These are phyloP conservation scores for Acropternis orthonyx DNA, from an alignment of 2,797 vertebrate genomes.

Conservation along the genomic window DNA sequence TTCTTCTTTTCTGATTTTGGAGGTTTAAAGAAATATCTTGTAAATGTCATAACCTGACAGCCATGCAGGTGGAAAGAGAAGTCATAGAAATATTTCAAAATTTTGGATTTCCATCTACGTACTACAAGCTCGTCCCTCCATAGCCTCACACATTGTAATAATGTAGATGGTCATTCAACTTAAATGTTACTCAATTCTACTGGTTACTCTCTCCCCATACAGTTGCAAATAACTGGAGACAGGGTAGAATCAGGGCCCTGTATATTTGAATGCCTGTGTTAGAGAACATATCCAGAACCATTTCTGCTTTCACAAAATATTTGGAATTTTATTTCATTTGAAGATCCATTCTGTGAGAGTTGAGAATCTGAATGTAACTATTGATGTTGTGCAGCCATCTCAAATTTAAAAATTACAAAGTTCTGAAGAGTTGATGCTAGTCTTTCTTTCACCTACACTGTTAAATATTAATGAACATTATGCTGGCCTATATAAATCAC, in stretches of 20 bases:
- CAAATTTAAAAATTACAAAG: neutral
- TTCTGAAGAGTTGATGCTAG: neutral
- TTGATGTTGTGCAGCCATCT: neutral
- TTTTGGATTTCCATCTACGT: neutral
- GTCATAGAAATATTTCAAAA: neutral
- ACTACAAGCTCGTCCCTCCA: neutral
- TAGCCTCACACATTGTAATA: neutral
- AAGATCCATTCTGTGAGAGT: neutral
- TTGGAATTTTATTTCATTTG: neutral
- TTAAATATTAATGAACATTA: neutral
- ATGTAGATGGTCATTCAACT: neutral
- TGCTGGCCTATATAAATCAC: neutral
- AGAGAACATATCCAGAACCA: neutral
- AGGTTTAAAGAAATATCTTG: neutral
- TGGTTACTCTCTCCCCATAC: neutral
- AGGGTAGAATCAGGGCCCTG: neutral
- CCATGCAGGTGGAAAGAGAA: neutral
- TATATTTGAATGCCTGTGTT: neutral
- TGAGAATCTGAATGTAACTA: neutral
- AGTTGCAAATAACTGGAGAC: neutral
- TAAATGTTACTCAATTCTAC: neutral
- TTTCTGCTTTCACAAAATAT: neutral
- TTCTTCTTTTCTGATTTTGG: neutral
- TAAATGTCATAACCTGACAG: neutral
- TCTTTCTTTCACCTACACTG: neutral